Evolutionary conservation across 1,140 invertebrate species (phyloP).

Genomic region (Dendroctonus valens): DNA sequence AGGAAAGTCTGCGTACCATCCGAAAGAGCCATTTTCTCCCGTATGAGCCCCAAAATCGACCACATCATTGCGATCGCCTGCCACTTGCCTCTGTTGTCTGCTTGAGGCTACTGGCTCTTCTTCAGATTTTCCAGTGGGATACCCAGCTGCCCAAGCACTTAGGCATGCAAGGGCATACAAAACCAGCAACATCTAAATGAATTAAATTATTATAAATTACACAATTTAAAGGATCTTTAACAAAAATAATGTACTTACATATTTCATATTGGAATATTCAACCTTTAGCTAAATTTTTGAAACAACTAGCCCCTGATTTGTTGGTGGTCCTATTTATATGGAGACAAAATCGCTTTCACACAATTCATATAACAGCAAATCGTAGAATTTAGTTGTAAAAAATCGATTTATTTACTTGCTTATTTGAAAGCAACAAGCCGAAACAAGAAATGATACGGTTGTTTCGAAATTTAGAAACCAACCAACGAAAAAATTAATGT

Average conservation of each 20-base stretch:
- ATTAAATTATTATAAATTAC: neutral
- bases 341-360: constrained; percentile 9
- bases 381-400: constrained; percentile 5
- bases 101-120: constrained; percentile 30
- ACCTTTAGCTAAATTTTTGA: too few species aligned
- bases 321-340: constrained; percentile 2
- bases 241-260: constrained; percentile 7
- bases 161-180: constrained; percentile 19
- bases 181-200: constrained; percentile 13
- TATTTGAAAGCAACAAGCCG: constrained; percentile 19
- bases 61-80: constrained; percentile 50
- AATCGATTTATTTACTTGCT: constrained; percentile 12
- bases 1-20: constrained; percentile 74
- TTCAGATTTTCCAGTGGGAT: constrained; percentile 23
- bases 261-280: constrained; percentile 1
- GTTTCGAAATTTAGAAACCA: constrained; percentile 14
- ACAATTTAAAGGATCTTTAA: neutral
- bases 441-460: constrained; percentile 20
- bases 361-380: constrained; percentile 12
- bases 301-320: neutral
- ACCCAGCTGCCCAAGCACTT: constrained; percentile 25
- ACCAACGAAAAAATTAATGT: neutral
- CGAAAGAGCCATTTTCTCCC: constrained; percentile 68
- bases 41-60: constrained; percentile 74
- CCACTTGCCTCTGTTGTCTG: constrained; percentile 48